Evolutionary conservation across 2,888 invertebrate genomes (phyloP), one percentile per base, ranked within the genome.

Genomic region (Diogma glabrata): DNA sequence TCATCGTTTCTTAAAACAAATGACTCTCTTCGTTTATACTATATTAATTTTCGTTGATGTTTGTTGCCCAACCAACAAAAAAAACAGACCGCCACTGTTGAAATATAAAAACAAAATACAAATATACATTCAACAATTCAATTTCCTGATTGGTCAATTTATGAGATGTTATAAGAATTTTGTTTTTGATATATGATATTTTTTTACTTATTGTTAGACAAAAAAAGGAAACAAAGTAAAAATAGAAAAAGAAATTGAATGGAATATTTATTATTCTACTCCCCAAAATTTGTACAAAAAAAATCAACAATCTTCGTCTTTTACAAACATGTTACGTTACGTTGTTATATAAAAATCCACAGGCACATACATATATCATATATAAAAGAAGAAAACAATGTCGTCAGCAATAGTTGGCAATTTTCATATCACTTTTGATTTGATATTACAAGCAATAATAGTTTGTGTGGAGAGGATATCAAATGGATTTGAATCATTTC

Each of bases 371-470:
- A 28, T 4, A 3, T 28, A 28, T 28, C 43, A 43, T 20, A 43
- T 43, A 23, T 43, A 43, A 22, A 43, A 20, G 23, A n/a, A 23
- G n/a, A 20, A 43, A 49, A 51, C 47, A 51, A 48, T 51, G 51
- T 51, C 51, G 51, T 28, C 51, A 51, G 26, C 51, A 51, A 51
- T 47, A 23, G 51, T 43, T 51, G 47, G 51, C 24, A 51, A 47
- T 47, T 51, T 47, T 36, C 43, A 47, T 24, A 23, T 20, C 10
- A 16, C 22, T 30, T 33, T 51, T 16, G 16, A 43, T 43, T 43
- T 43, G n/a, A n/a, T n/a, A n/a, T n/a, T n/a, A n/a, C n/a, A n/a
- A n/a, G n/a, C n/a, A n/a, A n/a, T n/a, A n/a, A n/a, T n/a, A n/a
- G n/a, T n/a, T n/a, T n/a, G n/a, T n/a, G n/a, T n/a, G n/a, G n/a